Conservation (phyloP, 2,797 vertebrate species). For the Hemitrygon akajei region DNA sequence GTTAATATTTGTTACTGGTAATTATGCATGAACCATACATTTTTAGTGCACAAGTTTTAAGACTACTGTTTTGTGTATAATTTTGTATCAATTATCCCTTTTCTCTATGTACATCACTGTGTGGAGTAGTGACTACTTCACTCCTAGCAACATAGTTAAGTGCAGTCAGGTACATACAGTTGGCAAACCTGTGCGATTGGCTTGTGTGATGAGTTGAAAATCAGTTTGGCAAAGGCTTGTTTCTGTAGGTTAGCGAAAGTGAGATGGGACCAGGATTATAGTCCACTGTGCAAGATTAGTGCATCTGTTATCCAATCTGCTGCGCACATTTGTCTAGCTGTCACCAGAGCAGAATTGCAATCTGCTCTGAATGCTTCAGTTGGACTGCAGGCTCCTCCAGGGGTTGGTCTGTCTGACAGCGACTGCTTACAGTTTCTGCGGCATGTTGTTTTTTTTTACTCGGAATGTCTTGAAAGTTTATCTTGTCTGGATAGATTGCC, state of each 20-base stretch:
- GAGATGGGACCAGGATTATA: background rate
- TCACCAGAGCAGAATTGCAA: background rate
- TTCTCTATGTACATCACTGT: too few relatives aligned
- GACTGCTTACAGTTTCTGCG: background rate
- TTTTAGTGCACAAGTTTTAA: background rate
- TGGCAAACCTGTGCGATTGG: background rate
- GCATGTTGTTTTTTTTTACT: too few relatives aligned
- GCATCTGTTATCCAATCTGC: background rate
- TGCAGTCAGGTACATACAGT: background rate
- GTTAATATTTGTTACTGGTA: background rate
- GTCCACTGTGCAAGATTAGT: background rate
- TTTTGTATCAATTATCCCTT: background rate
- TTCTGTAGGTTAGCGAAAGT: background rate
- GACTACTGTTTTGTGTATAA: background rate
- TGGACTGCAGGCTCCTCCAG: background rate
- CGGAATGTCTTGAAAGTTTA: background rate
- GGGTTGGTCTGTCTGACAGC: background rate
- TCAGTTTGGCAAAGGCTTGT: background rate
- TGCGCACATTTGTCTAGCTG: too few relatives aligned
- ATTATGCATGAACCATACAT: background rate
- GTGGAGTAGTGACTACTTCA: too few relatives aligned
- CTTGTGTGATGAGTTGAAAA: background rate
- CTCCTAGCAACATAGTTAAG: background rate
- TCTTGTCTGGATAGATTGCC: conserved; percentile 15
- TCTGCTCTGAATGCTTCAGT: background rate